Percentiles rank a stretch among this genome's conserved stretches.
Evolutionary conservation across 1,140 invertebrate species (phyloP).

Genomic region (Scylla paramamosain): DNA sequence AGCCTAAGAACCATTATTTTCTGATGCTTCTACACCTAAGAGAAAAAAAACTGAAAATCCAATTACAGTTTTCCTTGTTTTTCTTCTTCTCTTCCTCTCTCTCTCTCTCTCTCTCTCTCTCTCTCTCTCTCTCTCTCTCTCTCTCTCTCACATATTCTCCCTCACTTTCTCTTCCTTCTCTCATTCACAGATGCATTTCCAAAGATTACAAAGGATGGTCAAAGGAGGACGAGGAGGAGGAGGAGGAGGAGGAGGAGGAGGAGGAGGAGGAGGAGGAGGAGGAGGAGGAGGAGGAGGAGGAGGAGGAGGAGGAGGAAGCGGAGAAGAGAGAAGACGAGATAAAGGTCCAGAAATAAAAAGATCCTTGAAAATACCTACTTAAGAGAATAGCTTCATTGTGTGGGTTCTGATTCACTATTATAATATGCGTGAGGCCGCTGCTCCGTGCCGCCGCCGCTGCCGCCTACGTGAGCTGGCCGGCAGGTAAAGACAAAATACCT

Average conservation of each 20-base stretch:
- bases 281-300: not conserved
- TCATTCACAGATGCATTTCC: not conserved
- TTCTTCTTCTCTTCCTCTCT: slow-evolving; percentile 51
- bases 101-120: not conserved
- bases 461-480: not conserved
- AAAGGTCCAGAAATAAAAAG: not conserved
- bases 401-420: not conserved
- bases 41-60: too few relatives aligned
- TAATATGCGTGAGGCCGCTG: not conserved
- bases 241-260: not conserved
- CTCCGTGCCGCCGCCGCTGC: too few relatives aligned
- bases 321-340: not conserved
- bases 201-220: not conserved
- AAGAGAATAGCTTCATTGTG: not conserved
- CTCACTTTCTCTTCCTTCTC: not conserved
- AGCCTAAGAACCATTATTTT: too few relatives aligned
- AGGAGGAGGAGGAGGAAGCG: not conserved
- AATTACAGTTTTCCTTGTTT: not conserved
- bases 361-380: not conserved
- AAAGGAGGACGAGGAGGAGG: not conserved
- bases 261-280: not conserved
- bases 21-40: too few relatives aligned
- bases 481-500: not conserved
- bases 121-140: not conserved
- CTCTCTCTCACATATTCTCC: slow-evolving; percentile 14